phyloP scores from a whole-genome alignment of 1,140 invertebrate genomes.

The Platorchestia sp. region DNA sequence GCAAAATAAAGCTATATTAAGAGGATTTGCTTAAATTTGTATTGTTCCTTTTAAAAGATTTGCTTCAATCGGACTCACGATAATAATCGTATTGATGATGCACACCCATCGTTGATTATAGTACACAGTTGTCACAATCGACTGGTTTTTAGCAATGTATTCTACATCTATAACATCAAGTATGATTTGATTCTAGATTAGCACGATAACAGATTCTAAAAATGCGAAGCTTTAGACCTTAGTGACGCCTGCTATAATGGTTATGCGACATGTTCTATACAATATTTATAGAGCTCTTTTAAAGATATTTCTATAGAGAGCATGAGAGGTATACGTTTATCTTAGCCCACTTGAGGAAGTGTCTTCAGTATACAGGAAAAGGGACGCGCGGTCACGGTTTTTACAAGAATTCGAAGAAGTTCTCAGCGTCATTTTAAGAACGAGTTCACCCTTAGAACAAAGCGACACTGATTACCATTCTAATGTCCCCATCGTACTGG shows the following conservation, averaged over 20 bases:
- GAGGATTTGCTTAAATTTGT: neutral
- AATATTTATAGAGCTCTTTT: conserved; percentile 40
- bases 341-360: neutral
- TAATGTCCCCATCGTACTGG: neutral
- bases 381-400: neutral
- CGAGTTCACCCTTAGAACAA: neutral
- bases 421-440: neutral
- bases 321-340: conserved; percentile 48
- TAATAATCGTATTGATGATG: neutral
- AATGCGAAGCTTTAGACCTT: conserved; percentile 32
- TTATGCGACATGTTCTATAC: conserved; percentile 44
- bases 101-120: neutral
- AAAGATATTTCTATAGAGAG: conserved; percentile 46
- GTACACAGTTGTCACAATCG: conserved; percentile 14
- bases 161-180: conserved; percentile 50
- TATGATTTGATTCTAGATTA: conserved; percentile 50
- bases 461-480: too few species aligned
- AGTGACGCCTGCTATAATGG: neutral
- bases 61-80: neutral
- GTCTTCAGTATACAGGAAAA: conserved; percentile 6
- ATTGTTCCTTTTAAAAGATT: neutral
- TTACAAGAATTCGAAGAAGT: neutral
- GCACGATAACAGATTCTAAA: conserved; percentile 54
- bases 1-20: neutral
- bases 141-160: conserved; percentile 3